Base-by-base conservation (phyloP, 2,888 invertebrate species). In the Megalurothrips usitatus region DNA sequence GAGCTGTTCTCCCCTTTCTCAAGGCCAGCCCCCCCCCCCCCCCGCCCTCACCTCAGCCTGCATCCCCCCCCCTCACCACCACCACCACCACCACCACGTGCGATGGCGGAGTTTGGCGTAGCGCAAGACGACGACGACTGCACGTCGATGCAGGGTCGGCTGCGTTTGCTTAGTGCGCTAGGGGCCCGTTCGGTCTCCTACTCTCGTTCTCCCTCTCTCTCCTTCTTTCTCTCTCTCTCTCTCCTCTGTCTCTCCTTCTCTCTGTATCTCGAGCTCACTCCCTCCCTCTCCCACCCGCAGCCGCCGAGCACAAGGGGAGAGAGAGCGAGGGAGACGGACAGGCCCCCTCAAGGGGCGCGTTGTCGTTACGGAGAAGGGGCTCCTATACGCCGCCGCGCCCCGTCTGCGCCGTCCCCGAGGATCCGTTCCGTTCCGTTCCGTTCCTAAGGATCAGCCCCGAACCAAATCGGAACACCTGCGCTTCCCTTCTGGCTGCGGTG, bases 391-490 rank as follows among this genome's bases (percentile, higher is more conserved):
- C 9, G 52, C 63, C 63, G 17, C 63, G 14, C 63, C 63, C 63
- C 63, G 68, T 23, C 68, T 11, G 23, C 68, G 23, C 68, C 68
- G 23, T 23, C 68, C 68, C 34, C 34, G 34, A 43, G 34, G 34
- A 43, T 23, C 68, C 68, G 23, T 19, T 19, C 19, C 58, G 19
- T 23, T 23, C 68, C 68, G 23, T 19, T 19, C 19, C 58, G 19
- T 23, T 23, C 68, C 68, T 58, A 9, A 19, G 68, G 23, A 68
- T 68, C 68, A 23, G 68, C n/a, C 19, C 63, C 17, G 63, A 63
- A 63, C 8, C 68, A 68, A 68, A 68, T 68, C 68, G 19, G 68
- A 23, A 68, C 68, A 68, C 68, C 68, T 68, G 68, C 68, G 68
- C 68, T 17, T 58, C 58, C 19, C 6, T 23, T 23, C 68, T 68